Conservation (phyloP, 2,797 vertebrate genomes). For the Cynodonichthys magdalenae region DNA sequence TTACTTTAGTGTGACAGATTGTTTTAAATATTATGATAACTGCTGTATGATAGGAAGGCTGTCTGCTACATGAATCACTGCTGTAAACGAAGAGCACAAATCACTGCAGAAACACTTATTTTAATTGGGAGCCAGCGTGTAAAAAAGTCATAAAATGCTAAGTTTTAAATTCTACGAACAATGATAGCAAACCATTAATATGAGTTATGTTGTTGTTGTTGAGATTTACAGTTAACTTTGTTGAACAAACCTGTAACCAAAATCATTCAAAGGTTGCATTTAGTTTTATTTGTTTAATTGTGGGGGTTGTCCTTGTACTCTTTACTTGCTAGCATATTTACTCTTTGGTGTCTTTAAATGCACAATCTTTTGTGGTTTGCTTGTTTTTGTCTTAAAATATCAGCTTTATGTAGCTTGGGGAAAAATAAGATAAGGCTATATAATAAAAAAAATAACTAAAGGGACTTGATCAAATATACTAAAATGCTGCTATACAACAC, state of each 20-base stretch:
- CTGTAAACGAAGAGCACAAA: conserved; percentile 20
- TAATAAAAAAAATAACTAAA: too few species aligned
- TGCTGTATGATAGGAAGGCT: conserved; percentile 23
- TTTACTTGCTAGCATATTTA: too few species aligned
- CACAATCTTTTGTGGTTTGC: too few species aligned
- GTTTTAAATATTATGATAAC: conserved; percentile 30
- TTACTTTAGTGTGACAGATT: conserved; percentile 19
- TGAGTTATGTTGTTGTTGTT: background rate
- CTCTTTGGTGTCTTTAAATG: too few species aligned
- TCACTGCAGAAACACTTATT: background rate
- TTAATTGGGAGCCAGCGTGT: too few species aligned
- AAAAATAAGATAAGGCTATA: too few species aligned
- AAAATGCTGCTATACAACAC: too few species aligned
- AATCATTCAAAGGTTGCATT: background rate
- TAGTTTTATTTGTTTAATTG: too few species aligned
- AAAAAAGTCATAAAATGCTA: background rate
- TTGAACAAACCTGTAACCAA: background rate
- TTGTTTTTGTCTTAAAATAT: too few species aligned
- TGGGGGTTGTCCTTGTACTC: too few species aligned
- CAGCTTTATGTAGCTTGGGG: too few species aligned
- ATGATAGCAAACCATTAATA: conserved; percentile 11
- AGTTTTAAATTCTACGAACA: conserved; percentile 5
- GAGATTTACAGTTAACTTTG: background rate
- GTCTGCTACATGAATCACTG: conserved; percentile 28
- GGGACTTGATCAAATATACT: too few species aligned